Percentiles rank a stretch among this genome's conserved stretches.
These are phyloP conservation scores for Elephas maximus DNA, from an alignment of 2,113 vertebrate genomes.

Conservation along the genomic window DNA sequence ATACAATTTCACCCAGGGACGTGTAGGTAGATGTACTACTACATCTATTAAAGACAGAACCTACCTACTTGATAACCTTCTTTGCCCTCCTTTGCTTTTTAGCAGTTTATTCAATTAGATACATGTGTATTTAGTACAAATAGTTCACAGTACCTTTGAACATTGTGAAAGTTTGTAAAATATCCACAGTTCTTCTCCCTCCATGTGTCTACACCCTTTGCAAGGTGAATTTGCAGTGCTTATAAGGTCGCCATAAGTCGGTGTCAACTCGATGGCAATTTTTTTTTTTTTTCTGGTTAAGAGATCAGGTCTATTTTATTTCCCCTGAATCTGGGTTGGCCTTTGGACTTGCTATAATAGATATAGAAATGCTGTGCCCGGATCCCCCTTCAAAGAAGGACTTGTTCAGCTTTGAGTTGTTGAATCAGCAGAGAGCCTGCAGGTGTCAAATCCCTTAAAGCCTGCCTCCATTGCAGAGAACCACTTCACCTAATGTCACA, in stretches of 20 bases:
- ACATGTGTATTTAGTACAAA: neutral
- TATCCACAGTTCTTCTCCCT: neutral
- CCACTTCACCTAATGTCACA: neutral
- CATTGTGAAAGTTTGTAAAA: neutral
- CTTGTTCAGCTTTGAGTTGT: neutral
- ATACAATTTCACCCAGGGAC: neutral
- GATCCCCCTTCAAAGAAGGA: too few relatives aligned
- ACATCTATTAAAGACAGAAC: neutral
- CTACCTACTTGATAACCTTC: neutral
- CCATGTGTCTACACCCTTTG: too few relatives aligned
- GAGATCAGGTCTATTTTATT: neutral
- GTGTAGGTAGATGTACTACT: neutral
- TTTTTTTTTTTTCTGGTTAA: neutral
- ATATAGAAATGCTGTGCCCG: neutral
- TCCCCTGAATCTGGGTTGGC: neutral
- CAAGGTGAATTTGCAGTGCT: too few relatives aligned
- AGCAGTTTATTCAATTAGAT: neutral
- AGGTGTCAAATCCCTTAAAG: neutral
- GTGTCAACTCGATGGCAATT: too few relatives aligned
- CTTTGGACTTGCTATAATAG: neutral
- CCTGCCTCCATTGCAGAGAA: neutral
- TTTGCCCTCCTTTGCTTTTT: slow-evolving; percentile 1
- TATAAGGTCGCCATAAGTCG: too few relatives aligned
- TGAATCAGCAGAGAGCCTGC: neutral
- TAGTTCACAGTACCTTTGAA: neutral